These are phyloP conservation scores for Porites divaricata DNA, from an alignment of 92 coral and sea anemone genomes.

Conservation along the genomic window DNA sequence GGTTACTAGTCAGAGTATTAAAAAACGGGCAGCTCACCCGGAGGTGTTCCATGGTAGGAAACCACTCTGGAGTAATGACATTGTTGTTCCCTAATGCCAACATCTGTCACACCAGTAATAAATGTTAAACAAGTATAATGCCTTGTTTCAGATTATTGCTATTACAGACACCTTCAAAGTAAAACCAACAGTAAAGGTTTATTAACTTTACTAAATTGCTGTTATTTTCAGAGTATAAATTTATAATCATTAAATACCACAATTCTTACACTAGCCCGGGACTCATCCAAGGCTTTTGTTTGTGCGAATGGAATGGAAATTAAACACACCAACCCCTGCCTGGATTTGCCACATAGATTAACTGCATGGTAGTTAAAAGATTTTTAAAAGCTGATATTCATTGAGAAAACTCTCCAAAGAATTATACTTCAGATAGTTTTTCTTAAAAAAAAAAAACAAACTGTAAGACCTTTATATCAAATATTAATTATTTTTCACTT, in stretches of 20 bases:
- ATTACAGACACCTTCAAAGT: background rate
- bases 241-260: too few species aligned
- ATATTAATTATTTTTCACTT: background rate
- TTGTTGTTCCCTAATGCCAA: conserved; percentile 58
- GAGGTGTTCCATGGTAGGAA: conserved; percentile 39
- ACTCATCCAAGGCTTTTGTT: too few species aligned
- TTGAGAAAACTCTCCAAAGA: too few species aligned
- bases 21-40: conserved; percentile 50
- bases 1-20: background rate
- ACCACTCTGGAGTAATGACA: conserved; percentile 45
- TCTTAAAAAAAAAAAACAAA: too few species aligned
- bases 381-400: too few species aligned
- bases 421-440: too few species aligned
- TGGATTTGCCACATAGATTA: too few species aligned
- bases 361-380: too few species aligned
- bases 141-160: background rate
- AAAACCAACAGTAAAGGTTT: background rate
- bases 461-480: too few species aligned
- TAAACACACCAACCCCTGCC: background rate
- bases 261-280: too few species aligned
- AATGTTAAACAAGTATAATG: conserved; percentile 1
- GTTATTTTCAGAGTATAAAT: too few species aligned
- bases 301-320: background rate
- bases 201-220: too few species aligned
- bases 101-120: conserved; percentile 33